Conservation (phyloP, 1,140 invertebrate genomes). For the Tetramorium alpestre region DNA sequence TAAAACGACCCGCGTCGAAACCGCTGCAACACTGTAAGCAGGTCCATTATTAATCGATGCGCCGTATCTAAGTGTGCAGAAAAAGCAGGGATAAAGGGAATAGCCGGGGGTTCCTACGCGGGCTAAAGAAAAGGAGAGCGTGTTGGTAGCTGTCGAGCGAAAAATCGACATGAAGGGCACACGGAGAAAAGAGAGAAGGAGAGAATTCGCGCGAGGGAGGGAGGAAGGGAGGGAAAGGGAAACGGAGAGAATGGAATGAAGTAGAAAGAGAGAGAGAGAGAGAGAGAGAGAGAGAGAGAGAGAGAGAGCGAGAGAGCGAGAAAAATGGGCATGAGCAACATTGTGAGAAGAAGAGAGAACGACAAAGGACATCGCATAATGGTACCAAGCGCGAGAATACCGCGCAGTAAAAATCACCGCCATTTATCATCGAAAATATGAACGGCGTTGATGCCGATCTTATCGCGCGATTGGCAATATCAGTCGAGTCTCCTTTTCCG, state of each 20-base stretch:
- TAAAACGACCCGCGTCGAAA: constrained; percentile 44
- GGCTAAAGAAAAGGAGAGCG: constrained; percentile 26
- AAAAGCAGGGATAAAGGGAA: constrained; percentile 34
- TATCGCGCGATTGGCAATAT: constrained; percentile 30
- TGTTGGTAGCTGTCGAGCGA: constrained; percentile 17
- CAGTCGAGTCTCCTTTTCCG: neutral
- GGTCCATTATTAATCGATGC: constrained; percentile 58
- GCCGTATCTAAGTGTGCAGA: constrained; percentile 35
- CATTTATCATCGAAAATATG: constrained; percentile 42
- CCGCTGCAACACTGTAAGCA: constrained; percentile 47
- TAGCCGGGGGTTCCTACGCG: neutral
- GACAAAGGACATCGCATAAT: constrained; percentile 28
- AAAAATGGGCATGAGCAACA: neutral
- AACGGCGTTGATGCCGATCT: constrained; percentile 23
- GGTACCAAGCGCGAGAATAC: neutral
- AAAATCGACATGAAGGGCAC: constrained; percentile 40
- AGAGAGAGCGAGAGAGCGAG: neutral
- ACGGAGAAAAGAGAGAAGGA: neutral
- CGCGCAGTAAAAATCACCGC: constrained; percentile 12
- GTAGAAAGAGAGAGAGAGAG: neutral
- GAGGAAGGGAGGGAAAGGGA: neutral
- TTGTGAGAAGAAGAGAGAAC: neutral
- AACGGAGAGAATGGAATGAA: neutral
- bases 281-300: neutral
- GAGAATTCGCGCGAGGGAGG: neutral